These are phyloP conservation scores for Salmo trutta DNA, from an alignment of 2,797 vertebrate species.

Conservation along the genomic window DNA sequence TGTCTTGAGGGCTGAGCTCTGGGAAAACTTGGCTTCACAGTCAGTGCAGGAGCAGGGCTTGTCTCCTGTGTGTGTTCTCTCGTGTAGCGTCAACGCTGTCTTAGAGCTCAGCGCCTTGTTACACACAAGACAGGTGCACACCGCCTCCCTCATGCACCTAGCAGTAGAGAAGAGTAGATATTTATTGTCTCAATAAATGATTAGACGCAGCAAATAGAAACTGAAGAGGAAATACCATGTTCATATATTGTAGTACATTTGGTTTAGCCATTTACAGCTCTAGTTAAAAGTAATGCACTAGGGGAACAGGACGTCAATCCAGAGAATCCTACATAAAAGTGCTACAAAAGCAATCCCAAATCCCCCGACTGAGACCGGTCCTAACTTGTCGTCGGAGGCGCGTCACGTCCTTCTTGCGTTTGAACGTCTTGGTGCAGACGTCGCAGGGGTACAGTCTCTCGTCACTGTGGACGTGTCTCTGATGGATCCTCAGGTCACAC, in stretches of 20 bases:
- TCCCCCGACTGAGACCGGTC: background rate
- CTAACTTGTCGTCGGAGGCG: slow-evolving; percentile 85
- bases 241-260: background rate
- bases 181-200: background rate
- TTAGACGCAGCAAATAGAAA: background rate
- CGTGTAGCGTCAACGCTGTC: slow-evolving; percentile 87
- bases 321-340: background rate
- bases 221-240: background rate
- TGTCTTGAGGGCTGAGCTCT: slow-evolving; percentile 95
- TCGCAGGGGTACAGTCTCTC: slow-evolving; percentile 90
- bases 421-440: slow-evolving; percentile 91
- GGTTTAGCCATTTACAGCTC: background rate
- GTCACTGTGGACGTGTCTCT: slow-evolving; percentile 92
- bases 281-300: background rate
- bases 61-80: slow-evolving; percentile 90
- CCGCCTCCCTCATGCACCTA: slow-evolving; percentile 90
- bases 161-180: background rate
- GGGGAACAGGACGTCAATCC: background rate
- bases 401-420: slow-evolving; percentile 93
- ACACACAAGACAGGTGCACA: slow-evolving; percentile 82
- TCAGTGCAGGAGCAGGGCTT: slow-evolving; percentile 87
- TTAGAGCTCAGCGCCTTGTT: slow-evolving; percentile 95
- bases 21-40: slow-evolving; percentile 90
- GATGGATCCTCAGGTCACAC: slow-evolving; percentile 92
- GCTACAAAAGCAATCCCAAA: background rate